phyloP scores from a whole-genome alignment of 1,140 invertebrate species.

The Tetragnatha versicolor region DNA sequence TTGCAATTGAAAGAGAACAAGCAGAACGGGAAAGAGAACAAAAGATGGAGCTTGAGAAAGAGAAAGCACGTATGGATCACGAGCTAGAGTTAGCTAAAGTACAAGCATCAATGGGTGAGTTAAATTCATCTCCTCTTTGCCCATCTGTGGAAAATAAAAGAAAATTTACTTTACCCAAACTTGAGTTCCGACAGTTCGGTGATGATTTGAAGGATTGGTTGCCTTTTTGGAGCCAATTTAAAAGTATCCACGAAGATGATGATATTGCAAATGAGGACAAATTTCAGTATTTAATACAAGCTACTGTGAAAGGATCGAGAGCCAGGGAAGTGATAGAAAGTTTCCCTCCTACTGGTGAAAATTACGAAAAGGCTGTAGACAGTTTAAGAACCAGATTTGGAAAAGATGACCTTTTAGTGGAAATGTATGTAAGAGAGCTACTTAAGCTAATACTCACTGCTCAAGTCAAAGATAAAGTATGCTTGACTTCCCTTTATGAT shows the following conservation, averaged over 20 bases:
- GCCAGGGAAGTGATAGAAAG: constrained; percentile 52
- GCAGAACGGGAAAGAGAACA: too few relatives aligned
- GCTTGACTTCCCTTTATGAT: not conserved
- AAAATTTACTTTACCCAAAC: constrained; percentile 13
- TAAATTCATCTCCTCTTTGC: too few relatives aligned
- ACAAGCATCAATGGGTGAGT: too few relatives aligned
- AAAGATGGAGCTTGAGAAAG: too few relatives aligned
- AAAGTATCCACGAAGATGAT: constrained; percentile 52
- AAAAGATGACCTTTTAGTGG: constrained; percentile 50
- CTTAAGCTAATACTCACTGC: not conserved
- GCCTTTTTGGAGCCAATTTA: constrained; percentile 11
- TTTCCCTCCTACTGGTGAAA: constrained; percentile 48
- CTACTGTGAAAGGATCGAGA: not conserved
- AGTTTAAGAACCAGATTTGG: constrained; percentile 46
- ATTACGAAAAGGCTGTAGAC: constrained; percentile 54
- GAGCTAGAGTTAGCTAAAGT: too few relatives aligned
- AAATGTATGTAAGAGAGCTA: constrained; percentile 54
- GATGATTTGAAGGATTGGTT: constrained; percentile 14
- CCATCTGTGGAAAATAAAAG: not conserved
- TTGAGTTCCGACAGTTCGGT: constrained; percentile 9
- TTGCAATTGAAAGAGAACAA: too few relatives aligned
- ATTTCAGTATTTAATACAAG: constrained; percentile 15
- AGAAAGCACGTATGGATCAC: too few relatives aligned
- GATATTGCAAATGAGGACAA: not conserved
- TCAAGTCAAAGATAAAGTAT: not conserved